These are phyloP conservation scores for Otolemur garnettii DNA, from an alignment of 2,113 vertebrate genomes.

Conservation along the genomic window DNA sequence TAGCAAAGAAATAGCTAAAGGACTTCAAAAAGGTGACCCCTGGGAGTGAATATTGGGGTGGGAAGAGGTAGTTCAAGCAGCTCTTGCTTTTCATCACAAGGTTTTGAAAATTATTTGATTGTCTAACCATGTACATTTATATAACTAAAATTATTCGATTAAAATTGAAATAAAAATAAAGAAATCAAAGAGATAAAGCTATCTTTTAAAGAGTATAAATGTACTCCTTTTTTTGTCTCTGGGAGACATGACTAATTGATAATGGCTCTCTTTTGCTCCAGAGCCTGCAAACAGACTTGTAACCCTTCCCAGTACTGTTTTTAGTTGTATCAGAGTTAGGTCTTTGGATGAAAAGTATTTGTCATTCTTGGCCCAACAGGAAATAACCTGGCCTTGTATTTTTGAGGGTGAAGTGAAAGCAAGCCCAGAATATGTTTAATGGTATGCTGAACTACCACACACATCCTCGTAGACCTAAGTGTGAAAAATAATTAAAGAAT, in stretches of 20 bases:
- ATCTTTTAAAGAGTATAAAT: not conserved
- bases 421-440: not conserved
- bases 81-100: not conserved
- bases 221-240: not conserved
- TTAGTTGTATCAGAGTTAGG: not conserved
- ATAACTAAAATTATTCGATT: not conserved
- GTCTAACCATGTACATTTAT: not conserved
- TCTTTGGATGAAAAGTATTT: constrained; percentile 26
- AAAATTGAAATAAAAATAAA: constrained; percentile 40
- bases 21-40: not conserved
- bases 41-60: not conserved
- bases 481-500: constrained; percentile 20
- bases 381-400: not conserved
- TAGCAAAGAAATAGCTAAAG: not conserved
- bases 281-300: not conserved
- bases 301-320: not conserved
- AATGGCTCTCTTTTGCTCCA: not conserved
- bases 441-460: not conserved
- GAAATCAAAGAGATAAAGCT: not conserved
- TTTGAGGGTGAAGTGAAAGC: not conserved
- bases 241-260: not conserved
- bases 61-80: not conserved
- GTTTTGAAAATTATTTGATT: constrained; percentile 10
- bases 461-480: not conserved
- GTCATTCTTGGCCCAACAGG: not conserved